Percentiles rank a stretch among this genome's conserved stretches.
phyloP scores from a whole-genome alignment of 1,140 invertebrate genomes.

The Drosophila hydei region DNA sequence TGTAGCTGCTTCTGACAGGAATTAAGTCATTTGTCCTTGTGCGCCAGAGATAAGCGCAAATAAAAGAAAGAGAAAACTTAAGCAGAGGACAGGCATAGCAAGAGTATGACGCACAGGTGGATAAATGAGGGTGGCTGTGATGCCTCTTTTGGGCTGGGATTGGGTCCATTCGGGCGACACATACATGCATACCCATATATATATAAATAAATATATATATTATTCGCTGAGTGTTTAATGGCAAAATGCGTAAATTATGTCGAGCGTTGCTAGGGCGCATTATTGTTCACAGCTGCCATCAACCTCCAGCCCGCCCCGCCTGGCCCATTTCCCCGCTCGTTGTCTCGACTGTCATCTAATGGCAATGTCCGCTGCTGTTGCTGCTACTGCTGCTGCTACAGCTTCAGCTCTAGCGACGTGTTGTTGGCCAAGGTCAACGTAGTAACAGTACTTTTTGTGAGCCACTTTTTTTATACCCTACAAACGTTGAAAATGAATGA shows the following conservation, averaged over 20 bases:
- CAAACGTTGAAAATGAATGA: background rate
- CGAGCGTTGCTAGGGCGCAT: conserved; percentile 49
- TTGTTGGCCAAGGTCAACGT: conserved; percentile 40
- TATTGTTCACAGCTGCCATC: conserved; percentile 55
- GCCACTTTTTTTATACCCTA: conserved; percentile 23
- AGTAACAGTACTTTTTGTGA: conserved; percentile 29
- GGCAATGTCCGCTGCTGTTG: conserved; percentile 40
- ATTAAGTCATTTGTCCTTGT: conserved; percentile 82
- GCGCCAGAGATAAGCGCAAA: conserved; percentile 64
- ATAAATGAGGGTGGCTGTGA: conserved; percentile 8
- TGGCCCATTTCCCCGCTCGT: background rate
- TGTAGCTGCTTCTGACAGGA: conserved; percentile 56
- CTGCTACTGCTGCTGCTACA: background rate
- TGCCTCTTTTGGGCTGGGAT: conserved; percentile 14
- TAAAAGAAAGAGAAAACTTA: conserved; percentile 8
- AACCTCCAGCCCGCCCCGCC: background rate
- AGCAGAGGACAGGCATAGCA: background rate
- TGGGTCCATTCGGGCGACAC: background rate
- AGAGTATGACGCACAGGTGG: conserved; percentile 17
- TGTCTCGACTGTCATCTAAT: conserved; percentile 49
- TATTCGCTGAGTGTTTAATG: conserved; percentile 72
- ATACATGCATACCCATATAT: background rate
- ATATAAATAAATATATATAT: conserved; percentile 5
- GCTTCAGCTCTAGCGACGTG: conserved; percentile 1
- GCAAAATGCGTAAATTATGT: conserved; percentile 82